Evolutionary conservation across 1,140 invertebrate genomes (phyloP).

Genomic region (Brachionus paranguensis): DNA sequence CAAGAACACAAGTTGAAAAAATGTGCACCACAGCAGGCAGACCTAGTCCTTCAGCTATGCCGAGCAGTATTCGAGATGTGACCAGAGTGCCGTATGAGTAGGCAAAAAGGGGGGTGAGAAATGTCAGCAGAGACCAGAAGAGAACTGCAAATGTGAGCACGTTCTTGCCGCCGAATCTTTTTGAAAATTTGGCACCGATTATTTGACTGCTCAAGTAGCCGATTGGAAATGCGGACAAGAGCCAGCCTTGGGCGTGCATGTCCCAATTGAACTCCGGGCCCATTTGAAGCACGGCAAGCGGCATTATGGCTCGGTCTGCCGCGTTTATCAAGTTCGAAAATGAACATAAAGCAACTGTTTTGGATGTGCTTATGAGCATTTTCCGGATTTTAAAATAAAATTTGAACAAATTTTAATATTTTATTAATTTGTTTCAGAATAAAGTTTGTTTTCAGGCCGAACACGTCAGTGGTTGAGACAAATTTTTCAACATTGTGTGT

Average conservation of each 20-base stretch:
- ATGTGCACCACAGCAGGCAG: slow-evolving; percentile 73
- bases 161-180: slow-evolving; percentile 66
- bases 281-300: slow-evolving; percentile 72
- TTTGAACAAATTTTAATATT: background rate
- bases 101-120: slow-evolving; percentile 66
- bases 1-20: slow-evolving; percentile 68
- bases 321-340: slow-evolving; percentile 73
- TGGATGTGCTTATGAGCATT: slow-evolving; percentile 39
- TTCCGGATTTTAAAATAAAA: background rate
- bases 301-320: slow-evolving; percentile 73
- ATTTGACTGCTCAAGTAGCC: slow-evolving; percentile 74
- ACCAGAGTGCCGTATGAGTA: slow-evolving; percentile 62
- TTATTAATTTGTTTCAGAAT: background rate
- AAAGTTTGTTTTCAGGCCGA: background rate
- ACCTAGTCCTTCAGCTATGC: slow-evolving; percentile 72
- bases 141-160: slow-evolving; percentile 67
- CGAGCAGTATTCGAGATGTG: slow-evolving; percentile 64
- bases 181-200: slow-evolving; percentile 67
- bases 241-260: slow-evolving; percentile 70
- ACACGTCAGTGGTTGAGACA: background rate
- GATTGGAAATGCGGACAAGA: slow-evolving; percentile 70
- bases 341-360: slow-evolving; percentile 37
- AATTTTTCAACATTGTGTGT: background rate
- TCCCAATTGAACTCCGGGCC: slow-evolving; percentile 68
- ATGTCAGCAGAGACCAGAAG: slow-evolving; percentile 70